Percentiles rank a stretch among this genome's conserved stretches.
These are phyloP conservation scores for Alviniconcha strummeri DNA, from an alignment of 2,888 invertebrate species.

Conservation along the genomic window DNA sequence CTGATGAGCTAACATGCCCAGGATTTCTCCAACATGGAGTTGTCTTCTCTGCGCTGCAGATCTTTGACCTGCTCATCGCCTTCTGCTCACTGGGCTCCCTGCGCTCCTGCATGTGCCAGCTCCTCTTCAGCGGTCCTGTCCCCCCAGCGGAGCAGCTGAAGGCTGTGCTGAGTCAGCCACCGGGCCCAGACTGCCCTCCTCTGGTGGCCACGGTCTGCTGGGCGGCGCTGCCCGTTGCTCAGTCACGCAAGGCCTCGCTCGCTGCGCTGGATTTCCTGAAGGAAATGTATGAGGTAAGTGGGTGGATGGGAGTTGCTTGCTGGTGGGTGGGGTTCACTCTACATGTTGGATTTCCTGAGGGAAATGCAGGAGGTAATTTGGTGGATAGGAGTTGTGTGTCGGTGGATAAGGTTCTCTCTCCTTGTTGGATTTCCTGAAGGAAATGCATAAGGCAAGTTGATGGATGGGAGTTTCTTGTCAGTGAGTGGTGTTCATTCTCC, in stretches of 20 bases:
- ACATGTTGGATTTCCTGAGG: too few relatives aligned
- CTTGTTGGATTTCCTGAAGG: conserved; percentile 60
- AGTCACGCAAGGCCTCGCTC: conserved; percentile 54
- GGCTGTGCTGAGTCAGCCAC: conserved; percentile 43
- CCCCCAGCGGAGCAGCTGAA: conserved; percentile 44
- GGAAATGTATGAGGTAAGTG: conserved; percentile 30
- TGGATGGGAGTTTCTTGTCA: too few relatives aligned
- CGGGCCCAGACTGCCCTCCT: conserved; percentile 57
- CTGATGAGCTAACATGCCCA: too few relatives aligned
- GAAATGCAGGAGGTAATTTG: too few relatives aligned
- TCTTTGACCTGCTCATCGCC: conserved; percentile 72
- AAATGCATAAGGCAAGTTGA: conserved; percentile 22
- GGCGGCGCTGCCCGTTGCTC: conserved; percentile 63
- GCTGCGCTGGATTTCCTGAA: conserved; percentile 61
- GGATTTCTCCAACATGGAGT: too few relatives aligned
- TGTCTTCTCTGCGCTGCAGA: conserved; percentile 51
- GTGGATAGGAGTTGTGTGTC: too few relatives aligned
- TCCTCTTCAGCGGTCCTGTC: conserved; percentile 34
- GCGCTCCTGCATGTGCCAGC: conserved; percentile 38
- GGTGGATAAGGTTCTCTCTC: conserved; percentile 46
- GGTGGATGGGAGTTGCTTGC: too few relatives aligned
- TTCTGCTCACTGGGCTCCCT: conserved; percentile 69
- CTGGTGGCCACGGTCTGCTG: conserved; percentile 64
- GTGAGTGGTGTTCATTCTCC: too few relatives aligned
- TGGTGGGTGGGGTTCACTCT: too few relatives aligned